A percentile compares a stretch with the other conserved stretches of the same genome.
These are phyloP conservation scores for Drosophila ogumai DNA, from an alignment of 1,140 invertebrate genomes.

Conservation along the genomic window DNA sequence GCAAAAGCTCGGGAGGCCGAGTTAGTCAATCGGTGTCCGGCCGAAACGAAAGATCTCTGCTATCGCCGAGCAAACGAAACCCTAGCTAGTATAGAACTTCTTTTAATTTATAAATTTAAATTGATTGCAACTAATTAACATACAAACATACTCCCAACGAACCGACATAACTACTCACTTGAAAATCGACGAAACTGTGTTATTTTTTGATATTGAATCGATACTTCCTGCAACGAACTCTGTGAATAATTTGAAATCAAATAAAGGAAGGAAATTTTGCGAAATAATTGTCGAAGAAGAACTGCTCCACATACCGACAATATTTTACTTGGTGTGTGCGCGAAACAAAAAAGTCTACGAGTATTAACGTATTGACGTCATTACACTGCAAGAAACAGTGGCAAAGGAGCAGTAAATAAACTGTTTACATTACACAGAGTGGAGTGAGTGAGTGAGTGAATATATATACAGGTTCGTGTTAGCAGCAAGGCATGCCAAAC, in stretches of 20 bases:
- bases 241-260: conserved; percentile 18
- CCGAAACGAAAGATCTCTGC: conserved; percentile 85
- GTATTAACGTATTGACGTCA: conserved; percentile 69
- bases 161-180: conserved; percentile 26
- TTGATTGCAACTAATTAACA: conserved; percentile 43
- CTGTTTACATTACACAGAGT: conserved; percentile 47
- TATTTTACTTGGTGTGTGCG: conserved; percentile 40
- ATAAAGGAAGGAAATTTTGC: conserved; percentile 20
- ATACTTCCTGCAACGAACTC: conserved; percentile 28
- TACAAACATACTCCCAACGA: conserved; percentile 17
- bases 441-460: conserved; percentile 50
- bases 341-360: conserved; percentile 32
- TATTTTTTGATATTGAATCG: conserved; percentile 1
- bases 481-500: conserved; percentile 52
- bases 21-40: conserved; percentile 85
- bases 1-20: conserved; percentile 53
- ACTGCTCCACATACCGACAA: conserved; percentile 56
- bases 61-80: conserved; percentile 69
- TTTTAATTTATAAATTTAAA: conserved; percentile 47
- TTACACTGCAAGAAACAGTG: conserved; percentile 67
- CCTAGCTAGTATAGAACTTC: conserved; percentile 58
- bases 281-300: conserved; percentile 48
- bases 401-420: conserved; percentile 63
- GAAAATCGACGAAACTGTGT: conserved; percentile 32
- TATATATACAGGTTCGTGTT: conserved; percentile 41